Percentiles rank a stretch among this genome's conserved stretches.
Conservation (phyloP, 35 echinoderm and acorn worm genomes). For the Heliocidaris tuberculata region DNA sequence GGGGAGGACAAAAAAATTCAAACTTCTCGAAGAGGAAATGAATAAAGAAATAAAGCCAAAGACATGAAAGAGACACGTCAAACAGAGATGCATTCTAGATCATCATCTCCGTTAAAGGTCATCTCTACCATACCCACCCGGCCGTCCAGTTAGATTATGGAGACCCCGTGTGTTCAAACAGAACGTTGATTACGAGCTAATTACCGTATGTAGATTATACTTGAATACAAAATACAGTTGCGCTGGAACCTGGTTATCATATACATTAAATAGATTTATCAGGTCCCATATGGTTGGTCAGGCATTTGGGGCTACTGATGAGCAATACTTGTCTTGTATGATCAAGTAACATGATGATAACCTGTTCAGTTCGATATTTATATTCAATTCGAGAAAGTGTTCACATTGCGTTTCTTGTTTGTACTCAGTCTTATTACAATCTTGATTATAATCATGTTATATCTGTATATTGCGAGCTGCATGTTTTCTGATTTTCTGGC, state of each 20-base stretch:
- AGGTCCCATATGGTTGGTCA: not conserved
- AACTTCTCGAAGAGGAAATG: no score
- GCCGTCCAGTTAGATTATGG: not conserved
- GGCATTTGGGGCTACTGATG: not conserved
- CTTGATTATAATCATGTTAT: no score
- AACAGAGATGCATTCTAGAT: not conserved
- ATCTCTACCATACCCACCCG: not conserved
- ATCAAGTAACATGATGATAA: no score
- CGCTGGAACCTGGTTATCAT: not conserved
- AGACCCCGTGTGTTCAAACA: not conserved
- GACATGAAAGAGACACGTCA: not conserved
- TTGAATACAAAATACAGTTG: not conserved
- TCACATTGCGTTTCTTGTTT: no score
- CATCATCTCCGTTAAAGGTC: not conserved
- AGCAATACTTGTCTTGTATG: no score
- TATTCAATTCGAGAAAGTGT: no score
- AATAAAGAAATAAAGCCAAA: not conserved
- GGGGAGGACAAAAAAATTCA: not conserved
- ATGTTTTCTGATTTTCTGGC: no score
- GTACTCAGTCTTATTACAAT: no score
- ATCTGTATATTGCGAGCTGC: no score
- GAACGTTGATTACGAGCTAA: not conserved
- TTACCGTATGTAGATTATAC: not conserved
- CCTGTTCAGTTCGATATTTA: no score
- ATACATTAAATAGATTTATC: not conserved